Evolutionary conservation across 37 sponge, comb jelly and placozoan genomes (phyloP), one percentile per base, ranked within the genome.

Genomic region (Ianthella basta): DNA sequence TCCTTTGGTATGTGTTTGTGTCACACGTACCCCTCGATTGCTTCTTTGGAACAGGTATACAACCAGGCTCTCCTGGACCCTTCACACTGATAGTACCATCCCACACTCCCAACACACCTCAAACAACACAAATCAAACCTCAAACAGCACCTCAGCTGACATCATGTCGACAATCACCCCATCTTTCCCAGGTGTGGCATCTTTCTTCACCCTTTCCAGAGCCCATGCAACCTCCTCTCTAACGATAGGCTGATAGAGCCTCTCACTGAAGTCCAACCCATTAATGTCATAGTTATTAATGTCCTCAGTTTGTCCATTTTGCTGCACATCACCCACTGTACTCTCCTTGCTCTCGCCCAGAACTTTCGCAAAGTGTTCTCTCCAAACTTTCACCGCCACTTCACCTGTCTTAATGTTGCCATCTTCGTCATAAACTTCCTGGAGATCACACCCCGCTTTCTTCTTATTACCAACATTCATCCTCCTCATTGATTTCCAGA

Each of bases 1-100:
- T 27, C 68, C 68, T 27, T 24, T 27, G 68, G 68, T 24, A 66
- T 24, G 15, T 66, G 68, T 66, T 27, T 27, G 23, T 27, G 15
- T 66, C 68, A 66, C 68, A 66, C 68, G 23, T 27, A 16, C 68
- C 68, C 23, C 68, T 66, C 29, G 27, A 19, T 66, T 66, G 68
- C 68, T 66, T 66, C 68, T 66, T 66, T 23, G 68, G 68, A 24
- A 66, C 68, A 13, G 68, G 68, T n/a, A n/a, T 24, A 66, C 68
- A 19, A 66, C 68, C 23, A 66, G 15, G 23, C 68, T 23, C 68
- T 66, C 68, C 68, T 66, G n/a, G n/a, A n/a, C n/a, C n/a, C n/a
- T 66, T 27, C 68, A 66, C 23, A 66, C 68, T 66, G 68, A 66
- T n/a, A 27, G 68, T 24, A 66, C 68, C 15, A 66, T 66, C 12